Conservation (phyloP, 2,888 invertebrate genomes). For the Gibbula magus region DNA sequence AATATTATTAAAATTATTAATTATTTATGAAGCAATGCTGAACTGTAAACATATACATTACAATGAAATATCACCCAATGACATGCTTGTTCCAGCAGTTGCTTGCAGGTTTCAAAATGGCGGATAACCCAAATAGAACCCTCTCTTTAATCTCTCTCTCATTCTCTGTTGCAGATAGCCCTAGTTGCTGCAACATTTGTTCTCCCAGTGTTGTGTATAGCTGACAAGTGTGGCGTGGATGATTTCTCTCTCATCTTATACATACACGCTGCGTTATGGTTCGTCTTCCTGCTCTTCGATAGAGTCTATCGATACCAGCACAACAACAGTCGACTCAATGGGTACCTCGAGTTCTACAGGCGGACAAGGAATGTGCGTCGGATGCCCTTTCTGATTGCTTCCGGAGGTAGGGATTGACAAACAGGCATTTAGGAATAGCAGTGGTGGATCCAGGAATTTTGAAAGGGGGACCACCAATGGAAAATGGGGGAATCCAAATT, state of each 20-base stretch:
- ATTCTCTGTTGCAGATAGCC: constrained; percentile 48
- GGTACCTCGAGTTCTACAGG: constrained; percentile 69
- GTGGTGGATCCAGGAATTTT: too few relatives aligned
- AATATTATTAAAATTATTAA: too few relatives aligned
- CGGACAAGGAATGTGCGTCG: constrained; percentile 60
- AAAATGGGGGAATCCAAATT: too few relatives aligned
- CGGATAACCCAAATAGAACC: background rate
- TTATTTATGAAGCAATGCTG: too few relatives aligned
- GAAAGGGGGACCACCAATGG: too few relatives aligned
- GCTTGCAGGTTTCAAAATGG: too few relatives aligned
- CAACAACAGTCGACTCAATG: constrained; percentile 58
- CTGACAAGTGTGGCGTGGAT: constrained; percentile 39
- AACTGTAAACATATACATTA: too few relatives aligned
- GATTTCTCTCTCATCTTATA: constrained; percentile 55
- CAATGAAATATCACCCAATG: too few relatives aligned
- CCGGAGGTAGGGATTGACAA: constrained; percentile 53
- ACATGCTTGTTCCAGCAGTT: too few relatives aligned
- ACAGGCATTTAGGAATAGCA: too few relatives aligned
- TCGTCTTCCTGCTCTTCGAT: constrained; percentile 58
- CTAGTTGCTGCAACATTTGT: constrained; percentile 55
- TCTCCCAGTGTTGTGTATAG: constrained; percentile 50
- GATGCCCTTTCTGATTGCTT: constrained; percentile 61
- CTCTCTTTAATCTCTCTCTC: background rate
- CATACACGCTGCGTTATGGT: constrained; percentile 63
- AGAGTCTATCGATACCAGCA: constrained; percentile 62